Percentiles rank a stretch among this genome's conserved stretches.
These are phyloP conservation scores for Pipistrellus kuhlii DNA, from an alignment of 2,797 vertebrate species.

Conservation along the genomic window DNA sequence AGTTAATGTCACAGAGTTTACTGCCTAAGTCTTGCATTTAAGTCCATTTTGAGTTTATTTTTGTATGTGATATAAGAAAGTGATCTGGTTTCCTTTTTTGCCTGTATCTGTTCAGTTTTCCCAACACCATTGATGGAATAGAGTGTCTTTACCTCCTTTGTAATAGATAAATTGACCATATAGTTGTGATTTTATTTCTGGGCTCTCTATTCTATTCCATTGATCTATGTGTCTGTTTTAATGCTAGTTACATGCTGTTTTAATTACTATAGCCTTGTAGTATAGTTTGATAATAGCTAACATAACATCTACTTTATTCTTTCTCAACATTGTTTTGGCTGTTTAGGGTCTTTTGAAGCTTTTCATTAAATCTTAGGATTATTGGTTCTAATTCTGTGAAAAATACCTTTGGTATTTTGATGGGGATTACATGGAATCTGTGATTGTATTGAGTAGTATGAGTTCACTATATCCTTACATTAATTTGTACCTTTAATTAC, in stretches of 20 bases:
- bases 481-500: background rate
- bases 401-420: background rate
- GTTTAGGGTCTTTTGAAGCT: background rate
- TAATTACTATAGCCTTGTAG: background rate
- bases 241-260: background rate
- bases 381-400: background rate
- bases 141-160: background rate
- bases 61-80: background rate
- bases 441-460: background rate
- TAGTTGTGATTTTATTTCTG: background rate
- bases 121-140: background rate
- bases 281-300: background rate
- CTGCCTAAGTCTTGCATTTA: background rate
- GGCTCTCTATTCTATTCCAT: background rate
- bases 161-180: background rate
- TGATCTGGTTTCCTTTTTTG: background rate
- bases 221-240: background rate
- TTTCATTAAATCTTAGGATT: background rate
- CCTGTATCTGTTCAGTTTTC: background rate
- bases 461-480: background rate
- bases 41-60: background rate
- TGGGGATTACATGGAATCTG: background rate
- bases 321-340: background rate
- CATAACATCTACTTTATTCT: background rate
- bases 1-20: background rate